Evolutionary conservation across 37 sponge, comb jelly and placozoan species (phyloP), one percentile per base, ranked within the genome.

Genomic region (Aplysina aerophoba): DNA sequence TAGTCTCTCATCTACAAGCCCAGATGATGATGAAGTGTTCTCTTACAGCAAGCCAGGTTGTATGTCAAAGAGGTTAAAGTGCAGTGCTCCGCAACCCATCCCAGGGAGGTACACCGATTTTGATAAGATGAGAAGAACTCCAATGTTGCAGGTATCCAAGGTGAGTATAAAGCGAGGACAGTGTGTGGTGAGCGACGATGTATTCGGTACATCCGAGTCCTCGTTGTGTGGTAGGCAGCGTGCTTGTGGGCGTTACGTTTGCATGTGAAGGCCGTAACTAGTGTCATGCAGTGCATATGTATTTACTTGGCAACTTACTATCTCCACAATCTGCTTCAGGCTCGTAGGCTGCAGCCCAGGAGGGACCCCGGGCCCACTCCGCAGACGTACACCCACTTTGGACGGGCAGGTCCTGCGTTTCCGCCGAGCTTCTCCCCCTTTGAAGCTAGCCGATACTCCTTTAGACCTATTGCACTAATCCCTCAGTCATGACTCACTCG

Each of bases 91-190:
- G 21, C 78, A 38, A 15, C 78, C 78, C 78, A 24, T 50, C 16
- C 40, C 78, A 6, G 78, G 78, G 15, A 75, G 78, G 37, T 75
- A 75, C 78, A 75, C 53, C 1, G 78, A 75, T 16, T 75, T 75
- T 75, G 78, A 75, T 54, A 75, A 75, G 78, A 75, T 75, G 78
- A 31, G 78, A 40, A 31, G 78, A 17, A 30, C 71, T 17, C 71
- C 71, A 27, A 30, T 69, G 44, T 39, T 54, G 38, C 78, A 75
- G 78, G 78, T 40, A 75, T 35, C 71, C 28, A 69, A 69, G 71
- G 71, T 69, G 33, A 17, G 71, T 69, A 17, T 2, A 17, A 27
- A 16, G n/a, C 11, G 4, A 27, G 63, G 12, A 62, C 12, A 11
- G n/a, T 62, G 25, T 28, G 34, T 30, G 33, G 66, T 65, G 66